Conservation (phyloP, 2,113 vertebrate species). For the Silurus meridionalis region DNA sequence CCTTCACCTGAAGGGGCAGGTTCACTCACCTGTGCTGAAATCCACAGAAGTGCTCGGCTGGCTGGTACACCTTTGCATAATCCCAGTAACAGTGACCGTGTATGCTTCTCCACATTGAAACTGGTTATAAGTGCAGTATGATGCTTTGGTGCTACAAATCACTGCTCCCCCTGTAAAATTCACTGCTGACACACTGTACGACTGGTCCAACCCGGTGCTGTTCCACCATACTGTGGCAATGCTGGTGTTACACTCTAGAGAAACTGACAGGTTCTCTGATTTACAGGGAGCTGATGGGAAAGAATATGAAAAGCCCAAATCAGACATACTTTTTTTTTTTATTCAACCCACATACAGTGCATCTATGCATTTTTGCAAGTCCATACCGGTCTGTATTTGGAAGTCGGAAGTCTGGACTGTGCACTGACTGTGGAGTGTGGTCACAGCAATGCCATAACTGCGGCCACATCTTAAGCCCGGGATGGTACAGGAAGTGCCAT, state of each 20-base stretch:
- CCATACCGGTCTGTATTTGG: conserved; percentile 68
- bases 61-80: conserved; percentile 63
- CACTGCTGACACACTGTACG: conserved; percentile 59
- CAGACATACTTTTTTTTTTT: too few species aligned
- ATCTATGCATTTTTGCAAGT: background rate
- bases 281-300: conserved; percentile 70
- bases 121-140: conserved; percentile 66
- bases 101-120: conserved; percentile 71
- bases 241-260: conserved; percentile 66
- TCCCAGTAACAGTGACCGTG: conserved; percentile 61
- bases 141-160: conserved; percentile 63
- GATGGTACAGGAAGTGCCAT: conserved; percentile 64
- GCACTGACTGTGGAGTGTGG: conserved; percentile 57
- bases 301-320: background rate
- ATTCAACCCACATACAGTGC: too few species aligned
- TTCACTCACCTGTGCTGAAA: conserved; percentile 60
- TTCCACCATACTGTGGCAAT: conserved; percentile 66
- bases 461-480: conserved; percentile 66
- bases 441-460: conserved; percentile 69
- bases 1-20: too few species aligned
- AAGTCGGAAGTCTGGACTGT: conserved; percentile 67
- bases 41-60: conserved; percentile 36
- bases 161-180: conserved; percentile 51
- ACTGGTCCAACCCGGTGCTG: conserved; percentile 61
- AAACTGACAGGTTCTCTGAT: conserved; percentile 57